Conservation (phyloP, 2,888 invertebrate species). For the Amiota communis region DNA sequence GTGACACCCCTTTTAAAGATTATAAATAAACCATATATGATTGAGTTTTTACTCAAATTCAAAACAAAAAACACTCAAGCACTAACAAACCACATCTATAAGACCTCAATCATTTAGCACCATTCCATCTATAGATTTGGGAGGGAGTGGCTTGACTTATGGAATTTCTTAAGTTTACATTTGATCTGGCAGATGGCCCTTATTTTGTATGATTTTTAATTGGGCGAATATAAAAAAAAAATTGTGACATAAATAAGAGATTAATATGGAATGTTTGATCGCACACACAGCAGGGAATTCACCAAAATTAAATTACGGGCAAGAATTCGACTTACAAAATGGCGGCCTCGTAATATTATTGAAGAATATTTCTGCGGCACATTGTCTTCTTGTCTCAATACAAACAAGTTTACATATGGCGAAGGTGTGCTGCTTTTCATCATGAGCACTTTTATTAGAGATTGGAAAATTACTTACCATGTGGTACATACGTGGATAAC, state of each 20-base stretch:
- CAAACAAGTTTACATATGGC: not conserved
- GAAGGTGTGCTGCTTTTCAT: slow-evolving; percentile 41
- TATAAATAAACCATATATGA: too few species aligned
- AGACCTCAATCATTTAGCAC: too few species aligned
- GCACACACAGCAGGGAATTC: slow-evolving; percentile 24
- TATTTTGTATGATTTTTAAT: slow-evolving; percentile 28
- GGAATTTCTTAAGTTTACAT: too few species aligned
- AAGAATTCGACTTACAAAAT: slow-evolving; percentile 39
- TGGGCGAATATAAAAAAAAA: slow-evolving; percentile 54
- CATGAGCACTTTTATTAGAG: not conserved
- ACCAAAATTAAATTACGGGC: slow-evolving; percentile 53
- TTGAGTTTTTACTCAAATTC: too few species aligned
- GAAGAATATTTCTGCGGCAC: slow-evolving; percentile 38
- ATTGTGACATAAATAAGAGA: slow-evolving; percentile 61
- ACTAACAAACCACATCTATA: too few species aligned
- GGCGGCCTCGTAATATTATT: slow-evolving; percentile 29
- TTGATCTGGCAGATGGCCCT: slow-evolving; percentile 19
- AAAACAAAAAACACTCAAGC: too few species aligned
- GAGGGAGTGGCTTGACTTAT: too few species aligned
- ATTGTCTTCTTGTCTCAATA: slow-evolving; percentile 35
- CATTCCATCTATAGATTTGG: too few species aligned
- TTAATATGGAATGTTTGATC: slow-evolving; percentile 30
- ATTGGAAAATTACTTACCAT: not conserved
- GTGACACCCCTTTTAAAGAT: too few species aligned
- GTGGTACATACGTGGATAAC: slow-evolving; percentile 5